Conservation (phyloP, 2,113 vertebrate genomes). For the Microtus oregoni region DNA sequence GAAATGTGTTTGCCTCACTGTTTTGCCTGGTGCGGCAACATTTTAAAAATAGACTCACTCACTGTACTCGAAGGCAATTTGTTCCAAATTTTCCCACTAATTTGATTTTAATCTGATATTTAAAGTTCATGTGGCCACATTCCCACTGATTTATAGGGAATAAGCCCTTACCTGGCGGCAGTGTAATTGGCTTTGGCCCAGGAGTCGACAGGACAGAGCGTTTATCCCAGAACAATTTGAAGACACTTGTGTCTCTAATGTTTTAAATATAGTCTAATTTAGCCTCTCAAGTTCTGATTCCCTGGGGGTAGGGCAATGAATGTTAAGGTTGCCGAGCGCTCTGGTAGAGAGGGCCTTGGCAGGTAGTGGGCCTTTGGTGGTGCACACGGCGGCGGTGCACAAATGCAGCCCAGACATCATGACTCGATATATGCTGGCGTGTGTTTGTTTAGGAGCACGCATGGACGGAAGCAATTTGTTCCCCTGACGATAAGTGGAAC, state of each 20-base stretch:
- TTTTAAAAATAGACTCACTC: slow-evolving; percentile 82
- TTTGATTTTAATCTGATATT: slow-evolving; percentile 85
- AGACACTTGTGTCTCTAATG: neutral
- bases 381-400: accelerated
- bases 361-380: neutral
- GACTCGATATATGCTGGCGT: accelerated
- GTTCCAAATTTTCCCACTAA: slow-evolving; percentile 82
- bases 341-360: neutral
- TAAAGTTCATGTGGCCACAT: slow-evolving; percentile 75
- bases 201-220: slow-evolving; percentile 56
- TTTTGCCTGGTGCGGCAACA: slow-evolving; percentile 73
- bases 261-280: neutral
- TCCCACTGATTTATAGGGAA: slow-evolving; percentile 78
- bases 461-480: neutral
- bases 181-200: slow-evolving; percentile 61
- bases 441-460: neutral
- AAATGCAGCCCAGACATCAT: neutral
- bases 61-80: slow-evolving; percentile 78
- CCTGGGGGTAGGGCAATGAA: neutral
- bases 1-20: slow-evolving; percentile 76
- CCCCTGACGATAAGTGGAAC: neutral
- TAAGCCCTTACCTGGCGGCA: slow-evolving; percentile 69
- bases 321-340: too few relatives aligned
- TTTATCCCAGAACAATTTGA: slow-evolving; percentile 43
- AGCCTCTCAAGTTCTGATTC: neutral